These are phyloP conservation scores for Laterallus jamaicensis DNA, from an alignment of 2,113 vertebrate species.

Conservation along the genomic window DNA sequence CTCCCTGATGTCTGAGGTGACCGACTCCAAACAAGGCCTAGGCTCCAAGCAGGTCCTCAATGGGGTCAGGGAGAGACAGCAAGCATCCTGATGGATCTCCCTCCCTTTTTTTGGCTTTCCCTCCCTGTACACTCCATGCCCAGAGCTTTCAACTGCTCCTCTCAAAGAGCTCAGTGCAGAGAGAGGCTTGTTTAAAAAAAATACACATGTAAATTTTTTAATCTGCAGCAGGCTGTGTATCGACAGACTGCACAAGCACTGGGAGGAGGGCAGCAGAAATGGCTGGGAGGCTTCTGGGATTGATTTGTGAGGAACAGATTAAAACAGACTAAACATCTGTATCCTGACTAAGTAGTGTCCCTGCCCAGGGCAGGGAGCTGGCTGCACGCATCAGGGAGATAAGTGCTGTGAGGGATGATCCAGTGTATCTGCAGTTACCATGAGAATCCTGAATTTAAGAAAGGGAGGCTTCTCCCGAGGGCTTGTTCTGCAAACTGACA, in stretches of 20 bases:
- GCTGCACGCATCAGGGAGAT: not conserved
- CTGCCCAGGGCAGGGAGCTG: not conserved
- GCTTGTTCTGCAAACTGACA: not conserved
- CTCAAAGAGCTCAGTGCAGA: not conserved
- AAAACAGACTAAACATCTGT: slow-evolving; percentile 6
- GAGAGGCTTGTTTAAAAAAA: not conserved
- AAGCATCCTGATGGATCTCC: not conserved
- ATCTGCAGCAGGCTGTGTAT: not conserved
- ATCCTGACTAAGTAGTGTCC: not conserved
- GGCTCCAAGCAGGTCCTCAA: not conserved
- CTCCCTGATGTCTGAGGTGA: slow-evolving; percentile 13
- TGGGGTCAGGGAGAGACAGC: not conserved
- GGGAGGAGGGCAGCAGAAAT: not conserved
- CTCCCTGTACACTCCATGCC: not conserved
- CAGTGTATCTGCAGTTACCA: not conserved
- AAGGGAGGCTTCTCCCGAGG: not conserved
- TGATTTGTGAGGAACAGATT: slow-evolving; percentile 9
- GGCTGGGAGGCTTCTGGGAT: not conserved
- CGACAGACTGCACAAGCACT: not conserved
- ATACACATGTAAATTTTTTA: not conserved
- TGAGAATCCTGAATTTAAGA: not conserved
- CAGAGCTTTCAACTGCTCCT: not conserved
- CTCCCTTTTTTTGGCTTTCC: not conserved
- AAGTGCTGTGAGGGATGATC: not conserved
- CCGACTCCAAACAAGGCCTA: not conserved